These are phyloP conservation scores for Oryzias curvinotus DNA, from an alignment of 2,113 vertebrate species.

Conservation along the genomic window DNA sequence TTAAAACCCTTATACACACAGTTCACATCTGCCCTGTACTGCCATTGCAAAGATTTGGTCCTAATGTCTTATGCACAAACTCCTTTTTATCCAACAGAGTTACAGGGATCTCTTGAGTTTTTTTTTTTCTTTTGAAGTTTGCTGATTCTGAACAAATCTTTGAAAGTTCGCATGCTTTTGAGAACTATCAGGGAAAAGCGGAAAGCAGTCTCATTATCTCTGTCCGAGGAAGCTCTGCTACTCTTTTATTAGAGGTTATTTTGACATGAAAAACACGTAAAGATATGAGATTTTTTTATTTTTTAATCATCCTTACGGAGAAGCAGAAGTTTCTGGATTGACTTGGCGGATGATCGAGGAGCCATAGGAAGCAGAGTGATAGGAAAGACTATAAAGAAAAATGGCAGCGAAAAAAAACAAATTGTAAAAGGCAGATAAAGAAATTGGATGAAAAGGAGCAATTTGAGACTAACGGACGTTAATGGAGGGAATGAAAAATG, in stretches of 20 bases:
- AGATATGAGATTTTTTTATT: neutral
- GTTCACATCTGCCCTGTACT: conserved; percentile 61
- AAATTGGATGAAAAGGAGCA: neutral
- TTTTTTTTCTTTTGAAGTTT: conserved; percentile 17
- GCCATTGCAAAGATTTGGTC: conserved; percentile 43
- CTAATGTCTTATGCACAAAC: conserved; percentile 52
- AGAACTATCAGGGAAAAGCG: neutral
- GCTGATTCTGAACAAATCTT: conserved; percentile 43
- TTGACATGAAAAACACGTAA: conserved; percentile 41
- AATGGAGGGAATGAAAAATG: conserved; percentile 7
- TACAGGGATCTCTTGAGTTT: conserved; percentile 7
- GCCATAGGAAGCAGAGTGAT: conserved; percentile 7
- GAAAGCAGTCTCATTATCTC: conserved; percentile 33
- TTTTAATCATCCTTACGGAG: conserved; percentile 33
- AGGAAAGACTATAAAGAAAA: conserved; percentile 2
- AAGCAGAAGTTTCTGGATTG: conserved; percentile 21
- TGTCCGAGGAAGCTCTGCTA: neutral
- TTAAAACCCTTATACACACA: conserved; percentile 62
- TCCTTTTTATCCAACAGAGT: conserved; percentile 3
- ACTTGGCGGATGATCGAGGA: conserved; percentile 12
- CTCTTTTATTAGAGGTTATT: conserved; percentile 21
- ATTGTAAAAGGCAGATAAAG: neutral
- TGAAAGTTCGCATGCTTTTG: conserved; percentile 20
- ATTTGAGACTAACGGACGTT: neutral
- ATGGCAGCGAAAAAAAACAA: conserved; percentile 1